phyloP scores from a whole-genome alignment of 2,113 vertebrate genomes.

The Mus spicilegus region DNA sequence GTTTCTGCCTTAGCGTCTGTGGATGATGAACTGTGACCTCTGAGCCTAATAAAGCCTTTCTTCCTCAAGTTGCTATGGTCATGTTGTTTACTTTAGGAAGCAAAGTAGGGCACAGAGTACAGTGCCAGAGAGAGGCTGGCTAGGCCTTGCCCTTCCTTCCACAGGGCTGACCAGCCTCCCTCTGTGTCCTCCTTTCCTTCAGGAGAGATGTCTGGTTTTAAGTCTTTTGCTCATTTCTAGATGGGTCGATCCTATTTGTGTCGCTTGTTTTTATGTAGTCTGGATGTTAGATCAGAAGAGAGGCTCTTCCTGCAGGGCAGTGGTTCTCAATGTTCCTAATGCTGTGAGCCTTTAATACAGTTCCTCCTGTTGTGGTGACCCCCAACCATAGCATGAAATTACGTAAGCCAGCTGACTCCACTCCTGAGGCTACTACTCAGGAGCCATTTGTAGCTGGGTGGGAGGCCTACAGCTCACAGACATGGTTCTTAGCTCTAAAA shows the following conservation, averaged over 20 bases:
- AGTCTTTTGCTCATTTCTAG: neutral
- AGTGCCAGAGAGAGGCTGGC: neutral
- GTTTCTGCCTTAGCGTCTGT: neutral
- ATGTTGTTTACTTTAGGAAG: neutral
- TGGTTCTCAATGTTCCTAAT: neutral
- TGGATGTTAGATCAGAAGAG: neutral
- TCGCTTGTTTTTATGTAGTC: neutral
- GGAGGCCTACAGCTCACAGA: neutral
- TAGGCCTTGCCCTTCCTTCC: neutral
- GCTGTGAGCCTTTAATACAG: neutral
- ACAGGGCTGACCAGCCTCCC: neutral
- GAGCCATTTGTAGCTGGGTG: neutral
- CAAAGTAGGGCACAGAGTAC: neutral
- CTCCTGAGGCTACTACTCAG: neutral
- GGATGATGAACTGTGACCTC: neutral
- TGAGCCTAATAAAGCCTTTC: neutral
- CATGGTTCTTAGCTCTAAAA: neutral
- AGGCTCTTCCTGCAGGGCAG: neutral
- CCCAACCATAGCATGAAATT: neutral
- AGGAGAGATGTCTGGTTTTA: neutral
- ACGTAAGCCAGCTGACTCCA: neutral
- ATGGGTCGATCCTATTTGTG: neutral
- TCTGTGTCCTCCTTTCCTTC: neutral
- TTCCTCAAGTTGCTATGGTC: neutral
- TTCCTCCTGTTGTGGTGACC: neutral